A percentile compares a stretch with the other conserved stretches of the same genome.
These are phyloP conservation scores for Andricus quercusramuli DNA, from an alignment of 2,888 invertebrate genomes.

Conservation along the genomic window DNA sequence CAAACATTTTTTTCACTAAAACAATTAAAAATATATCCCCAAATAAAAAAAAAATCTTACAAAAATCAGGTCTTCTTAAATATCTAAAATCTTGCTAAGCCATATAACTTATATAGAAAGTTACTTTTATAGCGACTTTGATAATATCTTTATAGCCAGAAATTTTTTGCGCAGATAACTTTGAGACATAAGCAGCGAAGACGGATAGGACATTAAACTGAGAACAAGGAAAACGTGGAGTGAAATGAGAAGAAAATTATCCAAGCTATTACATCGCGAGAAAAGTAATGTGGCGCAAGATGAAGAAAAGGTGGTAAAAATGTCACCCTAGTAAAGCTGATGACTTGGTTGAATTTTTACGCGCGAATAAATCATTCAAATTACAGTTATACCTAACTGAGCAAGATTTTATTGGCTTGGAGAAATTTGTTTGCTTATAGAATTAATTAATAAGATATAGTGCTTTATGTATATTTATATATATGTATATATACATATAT, in stretches of 20 bases:
- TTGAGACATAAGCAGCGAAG: not conserved
- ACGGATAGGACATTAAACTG: not conserved
- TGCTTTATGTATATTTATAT: no score
- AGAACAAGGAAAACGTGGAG: not conserved
- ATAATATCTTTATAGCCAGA: not conserved
- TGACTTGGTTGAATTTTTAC: not conserved
- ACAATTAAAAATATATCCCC: not conserved
- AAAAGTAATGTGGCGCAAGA: slow-evolving; percentile 27
- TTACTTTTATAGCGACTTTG: not conserved
- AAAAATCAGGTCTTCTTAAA: not conserved
- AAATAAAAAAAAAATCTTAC: not conserved
- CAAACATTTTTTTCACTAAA: not conserved
- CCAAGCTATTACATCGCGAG: slow-evolving; percentile 32
- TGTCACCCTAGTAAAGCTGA: not conserved
- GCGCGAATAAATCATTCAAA: not conserved
- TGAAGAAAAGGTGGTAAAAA: slow-evolving; percentile 24
- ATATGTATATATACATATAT: no score
- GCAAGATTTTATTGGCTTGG: not conserved
- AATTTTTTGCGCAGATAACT: not conserved
- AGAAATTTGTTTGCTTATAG: not conserved
- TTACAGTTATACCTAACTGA: not conserved
- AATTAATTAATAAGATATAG: not conserved
- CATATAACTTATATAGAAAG: not conserved
- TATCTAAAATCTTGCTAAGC: not conserved
- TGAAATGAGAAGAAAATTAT: slow-evolving; percentile 27